Conservation (phyloP, 2,888 invertebrate genomes). For the Megastigmus dorsalis region DNA sequence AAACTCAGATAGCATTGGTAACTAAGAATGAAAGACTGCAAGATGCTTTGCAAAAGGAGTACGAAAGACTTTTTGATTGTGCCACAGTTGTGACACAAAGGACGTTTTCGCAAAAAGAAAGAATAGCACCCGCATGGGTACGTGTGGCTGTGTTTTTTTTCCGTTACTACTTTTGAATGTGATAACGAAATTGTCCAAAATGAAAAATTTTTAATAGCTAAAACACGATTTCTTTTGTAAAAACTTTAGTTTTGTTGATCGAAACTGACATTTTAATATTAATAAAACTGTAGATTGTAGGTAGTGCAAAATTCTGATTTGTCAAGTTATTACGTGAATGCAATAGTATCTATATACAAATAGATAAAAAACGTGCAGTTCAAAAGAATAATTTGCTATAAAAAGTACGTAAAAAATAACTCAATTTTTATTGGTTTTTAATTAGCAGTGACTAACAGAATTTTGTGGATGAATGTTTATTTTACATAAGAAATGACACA, state of each 20-base stretch:
- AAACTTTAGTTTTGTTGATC: constrained; percentile 18
- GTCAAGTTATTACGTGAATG: neutral
- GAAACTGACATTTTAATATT: constrained; percentile 5
- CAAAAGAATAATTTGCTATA: neutral
- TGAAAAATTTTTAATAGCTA: too few species aligned
- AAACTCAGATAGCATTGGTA: constrained; percentile 92
- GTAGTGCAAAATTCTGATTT: neutral
- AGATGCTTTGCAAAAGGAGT: constrained; percentile 84
- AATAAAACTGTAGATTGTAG: neutral
- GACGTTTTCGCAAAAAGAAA: constrained; percentile 66
- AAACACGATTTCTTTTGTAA: too few species aligned
- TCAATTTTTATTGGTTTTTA: neutral
- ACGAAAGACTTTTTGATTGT: constrained; percentile 81
- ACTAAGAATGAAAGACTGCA: constrained; percentile 83
- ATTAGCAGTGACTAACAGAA: neutral
- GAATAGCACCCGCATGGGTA: constrained; percentile 70
- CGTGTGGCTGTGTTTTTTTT: constrained; percentile 68
- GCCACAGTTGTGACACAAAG: constrained; percentile 78
- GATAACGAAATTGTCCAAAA: constrained; percentile 4
- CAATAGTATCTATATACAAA: neutral
- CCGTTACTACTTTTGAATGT: constrained; percentile 67
- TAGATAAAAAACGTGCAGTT: neutral
- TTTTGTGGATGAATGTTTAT: neutral
- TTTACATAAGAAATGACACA: neutral
- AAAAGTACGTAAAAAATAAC: neutral